A percentile compares a stretch with the other conserved stretches of the same genome.
Evolutionary conservation across 23 tunicate genomes (phyloP).

Genomic region (Diplosoma virens): DNA sequence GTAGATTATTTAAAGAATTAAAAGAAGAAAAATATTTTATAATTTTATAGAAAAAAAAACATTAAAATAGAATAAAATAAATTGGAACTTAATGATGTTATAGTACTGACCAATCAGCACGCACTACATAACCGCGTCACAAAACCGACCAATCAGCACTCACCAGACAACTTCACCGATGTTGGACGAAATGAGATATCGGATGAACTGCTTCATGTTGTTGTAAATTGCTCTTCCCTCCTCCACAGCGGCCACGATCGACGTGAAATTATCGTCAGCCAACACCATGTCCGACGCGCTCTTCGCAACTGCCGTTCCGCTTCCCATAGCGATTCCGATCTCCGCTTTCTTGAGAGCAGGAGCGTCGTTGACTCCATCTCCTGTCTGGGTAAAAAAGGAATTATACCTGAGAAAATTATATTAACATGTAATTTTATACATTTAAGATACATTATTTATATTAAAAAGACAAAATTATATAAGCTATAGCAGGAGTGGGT

Average conservation of each 20-base stretch:
- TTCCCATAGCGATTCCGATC: slow-evolving; percentile 99
- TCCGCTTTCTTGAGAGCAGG: slow-evolving; percentile 99
- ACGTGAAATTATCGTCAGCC: slow-evolving; percentile 99
- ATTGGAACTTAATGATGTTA: no score
- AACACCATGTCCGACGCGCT: slow-evolving; percentile 99
- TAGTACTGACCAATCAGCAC: no score
- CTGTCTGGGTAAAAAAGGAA: slow-evolving; percentile 49
- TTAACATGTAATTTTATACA: no score
- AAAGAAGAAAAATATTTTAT: no score
- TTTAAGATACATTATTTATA: no score
- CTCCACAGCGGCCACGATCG: slow-evolving; percentile 99
- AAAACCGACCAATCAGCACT: neutral
- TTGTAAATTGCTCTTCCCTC: slow-evolving; percentile 99
- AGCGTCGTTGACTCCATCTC: slow-evolving; percentile 99
- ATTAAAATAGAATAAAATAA: no score
- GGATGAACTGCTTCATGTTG: slow-evolving; percentile 99
- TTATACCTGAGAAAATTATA: neutral
- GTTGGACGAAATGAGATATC: slow-evolving; percentile 97
- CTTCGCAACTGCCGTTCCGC: slow-evolving; percentile 99
- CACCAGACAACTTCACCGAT: slow-evolving; percentile 99
- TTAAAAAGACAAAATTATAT: no score
- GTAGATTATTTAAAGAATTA: no score
- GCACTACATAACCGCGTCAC: no score
- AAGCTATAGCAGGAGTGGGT: no score
- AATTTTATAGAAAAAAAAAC: no score